Evolutionary conservation across 2,888 invertebrate species (phyloP).

Genomic region (Hyposoter didymator): DNA sequence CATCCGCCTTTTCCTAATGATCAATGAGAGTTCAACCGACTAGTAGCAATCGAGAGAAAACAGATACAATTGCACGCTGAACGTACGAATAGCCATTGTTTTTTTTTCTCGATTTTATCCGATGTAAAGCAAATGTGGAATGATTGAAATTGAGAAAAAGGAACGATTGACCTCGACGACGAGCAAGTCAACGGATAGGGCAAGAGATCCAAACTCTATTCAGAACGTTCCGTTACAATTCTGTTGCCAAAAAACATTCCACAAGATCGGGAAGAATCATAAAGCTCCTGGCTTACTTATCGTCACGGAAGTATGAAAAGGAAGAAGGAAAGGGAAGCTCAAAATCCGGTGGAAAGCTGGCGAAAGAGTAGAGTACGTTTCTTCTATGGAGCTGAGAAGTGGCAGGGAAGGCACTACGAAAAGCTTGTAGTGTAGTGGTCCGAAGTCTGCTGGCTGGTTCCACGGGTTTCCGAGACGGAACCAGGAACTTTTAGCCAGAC

Average conservation of each 20-base stretch:
- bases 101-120: background rate
- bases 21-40: background rate
- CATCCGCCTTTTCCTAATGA: background rate
- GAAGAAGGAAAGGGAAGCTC: constrained; percentile 31
- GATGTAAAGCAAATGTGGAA: background rate
- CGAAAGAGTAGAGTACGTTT: constrained; percentile 41
- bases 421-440: constrained; percentile 57
- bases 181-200: background rate
- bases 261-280: constrained; percentile 33
- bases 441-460: constrained; percentile 55
- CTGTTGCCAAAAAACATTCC: constrained; percentile 42
- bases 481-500: constrained; percentile 67
- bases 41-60: background rate
- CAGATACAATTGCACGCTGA: background rate
- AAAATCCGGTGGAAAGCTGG: constrained; percentile 37
- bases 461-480: constrained; percentile 66
- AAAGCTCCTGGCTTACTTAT: constrained; percentile 51
- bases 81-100: background rate
- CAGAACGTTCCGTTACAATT: constrained; percentile 3
- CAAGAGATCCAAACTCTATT: background rate
- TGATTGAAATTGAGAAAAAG: constrained; percentile 1
- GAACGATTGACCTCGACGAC: background rate
- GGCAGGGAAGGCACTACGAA: constrained; percentile 25
- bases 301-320: constrained; percentile 40
- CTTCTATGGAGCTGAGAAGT: constrained; percentile 24